Evolutionary conservation across 2,113 vertebrate genomes (phyloP), one percentile per base, ranked within the genome.

Genomic region (Notarius quadriscutis): DNA sequence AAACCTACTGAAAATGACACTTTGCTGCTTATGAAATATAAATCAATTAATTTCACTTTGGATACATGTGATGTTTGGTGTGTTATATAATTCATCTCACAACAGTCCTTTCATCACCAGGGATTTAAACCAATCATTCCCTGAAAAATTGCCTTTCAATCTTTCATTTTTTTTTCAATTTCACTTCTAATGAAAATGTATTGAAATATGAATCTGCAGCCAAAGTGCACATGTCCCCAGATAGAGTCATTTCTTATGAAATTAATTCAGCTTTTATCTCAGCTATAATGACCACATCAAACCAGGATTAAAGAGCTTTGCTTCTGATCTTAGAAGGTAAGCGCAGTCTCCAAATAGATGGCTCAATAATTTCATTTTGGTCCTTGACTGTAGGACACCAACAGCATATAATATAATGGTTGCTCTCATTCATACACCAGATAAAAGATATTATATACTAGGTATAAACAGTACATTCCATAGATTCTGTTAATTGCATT

Each of bases 61-160:
- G 72, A 51, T 53, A 34, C 5, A 57, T 69, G 18, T 65, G 14
- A 51, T 51, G 57, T 63, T 83, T 86, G 51, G 77, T 50, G 53
- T 84, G 72, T 4, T 84, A 41, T 78, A 83, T 89, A 51, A 86
- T 50, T 84, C 74, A 63, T 84, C 65, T 78, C 69, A 65, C 41
- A 63, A 51, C 11, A 58, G 11, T 84, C 57, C 34, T 80, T 87
- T 84, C 58, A 74, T 72, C 72, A 51, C 55, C 65, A 62, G 75
- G 85, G 81, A 87, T 62, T 69, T 84, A 60, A 87, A 10, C 77
- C 82, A 87, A 81, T 82, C 88, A 81, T 67, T 77, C 67, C 30
- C 81, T 85, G 83, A 89, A 89, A 84, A 75, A 82, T 87, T 85
- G 83, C 58, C 78, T 89, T 85, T 89, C 77, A 89, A 87, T 81